Evolutionary conservation across 2,888 invertebrate genomes (phyloP).

Genomic region (Torymus aiolomorphi): DNA sequence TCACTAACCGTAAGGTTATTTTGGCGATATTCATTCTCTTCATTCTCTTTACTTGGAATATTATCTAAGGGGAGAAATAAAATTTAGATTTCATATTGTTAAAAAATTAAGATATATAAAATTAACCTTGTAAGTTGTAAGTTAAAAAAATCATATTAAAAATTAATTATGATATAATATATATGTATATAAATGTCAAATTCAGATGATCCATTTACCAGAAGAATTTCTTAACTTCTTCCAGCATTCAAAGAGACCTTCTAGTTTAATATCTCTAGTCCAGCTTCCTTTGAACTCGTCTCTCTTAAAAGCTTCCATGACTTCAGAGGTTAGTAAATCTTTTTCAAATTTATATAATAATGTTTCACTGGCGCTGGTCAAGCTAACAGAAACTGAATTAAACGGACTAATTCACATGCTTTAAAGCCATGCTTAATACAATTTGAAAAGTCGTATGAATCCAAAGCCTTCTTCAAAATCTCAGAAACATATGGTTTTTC

Average conservation of each 20-base stretch:
- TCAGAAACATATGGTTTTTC: too few relatives aligned
- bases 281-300: not conserved
- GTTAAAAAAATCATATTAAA: too few relatives aligned
- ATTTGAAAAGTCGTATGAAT: not conserved
- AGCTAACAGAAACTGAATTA: not conserved
- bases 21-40: not conserved
- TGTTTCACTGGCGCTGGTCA: not conserved
- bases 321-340: not conserved
- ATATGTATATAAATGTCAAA: too few relatives aligned
- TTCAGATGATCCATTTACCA: conserved; percentile 20
- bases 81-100: too few relatives aligned
- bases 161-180: too few relatives aligned
- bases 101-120: too few relatives aligned
- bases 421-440: not conserved
- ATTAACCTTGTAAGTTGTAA: too few relatives aligned
- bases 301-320: not conserved
- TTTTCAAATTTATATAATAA: not conserved
- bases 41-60: not conserved
- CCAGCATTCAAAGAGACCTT: not conserved
- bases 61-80: not conserved
- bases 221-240: conserved; percentile 6
- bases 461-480: not conserved
- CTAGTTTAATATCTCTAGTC: not conserved
- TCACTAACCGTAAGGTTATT: not conserved
- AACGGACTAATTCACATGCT: not conserved